Evolutionary conservation across 2,113 vertebrate genomes (phyloP).

Genomic region (Pterocles orientalis): DNA sequence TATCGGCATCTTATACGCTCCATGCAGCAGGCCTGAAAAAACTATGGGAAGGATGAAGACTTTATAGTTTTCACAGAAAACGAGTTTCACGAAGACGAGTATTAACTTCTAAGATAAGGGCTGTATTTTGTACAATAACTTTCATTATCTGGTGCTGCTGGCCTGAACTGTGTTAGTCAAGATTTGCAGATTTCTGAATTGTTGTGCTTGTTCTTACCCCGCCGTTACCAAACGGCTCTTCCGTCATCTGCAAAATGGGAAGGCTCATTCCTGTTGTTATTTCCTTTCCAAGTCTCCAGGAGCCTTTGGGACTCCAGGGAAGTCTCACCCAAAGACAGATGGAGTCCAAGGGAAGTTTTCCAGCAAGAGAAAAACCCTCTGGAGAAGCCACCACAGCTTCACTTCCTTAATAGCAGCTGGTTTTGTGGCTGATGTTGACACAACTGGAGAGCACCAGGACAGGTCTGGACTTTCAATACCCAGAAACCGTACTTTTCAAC

Average conservation of each 20-base stretch:
- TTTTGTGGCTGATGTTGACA: background rate
- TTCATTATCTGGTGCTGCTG: background rate
- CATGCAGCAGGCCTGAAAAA: background rate
- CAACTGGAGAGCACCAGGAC: background rate
- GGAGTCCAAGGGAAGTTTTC: background rate
- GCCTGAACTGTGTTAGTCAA: background rate
- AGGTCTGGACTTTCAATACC: background rate
- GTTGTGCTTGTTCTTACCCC: background rate
- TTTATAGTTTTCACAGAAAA: background rate
- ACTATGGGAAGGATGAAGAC: background rate
- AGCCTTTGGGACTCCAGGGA: background rate
- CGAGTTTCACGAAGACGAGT: background rate
- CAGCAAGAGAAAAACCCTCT: background rate
- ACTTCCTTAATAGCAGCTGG: background rate
- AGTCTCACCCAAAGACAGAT: background rate
- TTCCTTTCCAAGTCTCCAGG: background rate
- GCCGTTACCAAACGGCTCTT: background rate
- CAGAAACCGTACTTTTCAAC: background rate
- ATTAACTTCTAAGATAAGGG: conserved; percentile 17
- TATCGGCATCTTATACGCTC: background rate
- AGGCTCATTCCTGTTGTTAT: background rate
- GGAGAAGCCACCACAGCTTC: background rate
- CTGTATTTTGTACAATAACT: background rate
- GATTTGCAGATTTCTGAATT: background rate
- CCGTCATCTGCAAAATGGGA: background rate